phyloP scores from a whole-genome alignment of 2,888 invertebrate species.

The Drosophila cyrtoloma region DNA sequence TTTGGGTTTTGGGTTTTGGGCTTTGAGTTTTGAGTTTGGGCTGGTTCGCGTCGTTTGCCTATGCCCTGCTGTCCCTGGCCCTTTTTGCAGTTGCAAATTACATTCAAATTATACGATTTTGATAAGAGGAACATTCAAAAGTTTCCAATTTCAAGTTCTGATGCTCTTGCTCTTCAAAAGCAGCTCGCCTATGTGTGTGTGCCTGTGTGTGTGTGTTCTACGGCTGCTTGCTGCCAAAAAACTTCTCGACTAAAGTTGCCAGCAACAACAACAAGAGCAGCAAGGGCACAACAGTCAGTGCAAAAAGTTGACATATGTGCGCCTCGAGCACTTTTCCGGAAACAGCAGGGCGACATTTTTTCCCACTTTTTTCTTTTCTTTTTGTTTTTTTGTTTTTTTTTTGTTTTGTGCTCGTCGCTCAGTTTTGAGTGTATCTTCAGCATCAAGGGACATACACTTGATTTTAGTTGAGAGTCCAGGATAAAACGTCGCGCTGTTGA shows the following conservation, averaged over 20 bases:
- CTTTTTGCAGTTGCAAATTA: conserved; percentile 82
- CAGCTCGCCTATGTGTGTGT: neutral
- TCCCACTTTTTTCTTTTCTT: conserved; percentile 47
- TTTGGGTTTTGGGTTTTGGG: neutral
- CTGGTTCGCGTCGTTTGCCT: conserved; percentile 9
- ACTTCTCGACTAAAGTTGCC: conserved; percentile 67
- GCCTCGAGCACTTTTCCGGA: conserved; percentile 83
- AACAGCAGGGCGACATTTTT: conserved; percentile 83
- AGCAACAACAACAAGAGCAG: conserved; percentile 28
- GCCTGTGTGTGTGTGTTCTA: neutral
- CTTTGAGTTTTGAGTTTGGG: neutral
- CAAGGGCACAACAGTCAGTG: conserved; percentile 41
- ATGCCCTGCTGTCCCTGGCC: conserved; percentile 47
- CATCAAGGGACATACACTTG: conserved; percentile 75
- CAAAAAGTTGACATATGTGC: conserved; percentile 85
- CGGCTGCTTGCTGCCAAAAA: conserved; percentile 42
- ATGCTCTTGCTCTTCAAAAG: conserved; percentile 60
- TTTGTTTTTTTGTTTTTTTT: conserved; percentile 25
- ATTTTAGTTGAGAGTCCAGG: conserved; percentile 66
- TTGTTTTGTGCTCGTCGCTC: conserved; percentile 26
- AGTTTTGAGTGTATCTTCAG: conserved; percentile 72
- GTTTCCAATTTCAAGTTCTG: conserved; percentile 84
- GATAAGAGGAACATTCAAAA: conserved; percentile 84
- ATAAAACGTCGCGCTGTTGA: conserved; percentile 36
- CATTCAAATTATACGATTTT: conserved; percentile 85